Conservation (phyloP, 2,113 vertebrate genomes). For the Martes martes region DNA sequence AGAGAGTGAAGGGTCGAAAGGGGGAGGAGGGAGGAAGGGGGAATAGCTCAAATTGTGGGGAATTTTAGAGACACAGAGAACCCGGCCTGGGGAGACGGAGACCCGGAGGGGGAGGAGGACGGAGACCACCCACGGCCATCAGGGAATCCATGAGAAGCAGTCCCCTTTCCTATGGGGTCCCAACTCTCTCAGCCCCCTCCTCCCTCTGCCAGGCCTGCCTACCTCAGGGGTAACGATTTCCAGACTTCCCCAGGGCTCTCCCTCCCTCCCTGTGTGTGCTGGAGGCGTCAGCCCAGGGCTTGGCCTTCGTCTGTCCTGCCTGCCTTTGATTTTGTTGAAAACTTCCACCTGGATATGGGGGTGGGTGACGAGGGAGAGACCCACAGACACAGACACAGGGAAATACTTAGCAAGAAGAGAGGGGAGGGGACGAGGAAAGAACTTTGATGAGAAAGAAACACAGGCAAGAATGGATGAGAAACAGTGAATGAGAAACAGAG, state of each 20-base stretch:
- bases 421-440: neutral
- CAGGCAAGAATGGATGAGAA: neutral
- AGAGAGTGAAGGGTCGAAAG: neutral
- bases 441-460: neutral
- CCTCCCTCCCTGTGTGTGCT: neutral
- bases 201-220: conserved; percentile 47
- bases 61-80: neutral
- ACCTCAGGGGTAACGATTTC: conserved; percentile 33
- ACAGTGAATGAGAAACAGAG: neutral
- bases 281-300: neutral
- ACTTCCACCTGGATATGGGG: conserved; percentile 63
- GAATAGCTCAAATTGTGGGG: neutral
- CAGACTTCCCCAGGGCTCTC: conserved; percentile 8
- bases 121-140: neutral
- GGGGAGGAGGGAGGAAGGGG: neutral
- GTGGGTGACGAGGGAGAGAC: neutral
- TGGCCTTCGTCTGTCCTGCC: neutral
- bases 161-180: neutral
- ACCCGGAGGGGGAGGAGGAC: neutral
- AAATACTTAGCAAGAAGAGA: neutral
- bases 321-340: conserved; percentile 71
- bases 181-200: neutral
- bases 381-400: neutral
- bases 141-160: neutral
- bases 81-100: neutral